Evolutionary conservation across 2,888 invertebrate genomes (phyloP).

Genomic region (Hecatera dysodea): DNA sequence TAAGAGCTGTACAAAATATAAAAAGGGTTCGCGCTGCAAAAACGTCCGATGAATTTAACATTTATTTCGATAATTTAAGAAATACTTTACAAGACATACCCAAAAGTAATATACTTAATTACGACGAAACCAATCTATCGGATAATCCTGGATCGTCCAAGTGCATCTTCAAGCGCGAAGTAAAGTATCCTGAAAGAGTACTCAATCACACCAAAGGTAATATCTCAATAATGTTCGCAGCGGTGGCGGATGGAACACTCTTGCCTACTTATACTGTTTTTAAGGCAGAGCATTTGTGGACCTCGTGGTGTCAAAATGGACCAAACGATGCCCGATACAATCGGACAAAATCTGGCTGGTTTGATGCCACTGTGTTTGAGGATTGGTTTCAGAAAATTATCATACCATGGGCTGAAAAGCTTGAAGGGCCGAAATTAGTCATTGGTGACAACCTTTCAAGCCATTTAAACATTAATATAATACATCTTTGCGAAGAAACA

Average conservation of each 20-base stretch:
- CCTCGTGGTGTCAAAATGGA: conserved; percentile 52
- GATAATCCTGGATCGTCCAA: conserved; percentile 56
- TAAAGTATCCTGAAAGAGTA: conserved; percentile 60
- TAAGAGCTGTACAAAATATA: conserved; percentile 46
- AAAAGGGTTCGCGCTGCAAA: conserved; percentile 46
- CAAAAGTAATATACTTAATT: conserved; percentile 45
- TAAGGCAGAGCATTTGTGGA: conserved; percentile 58
- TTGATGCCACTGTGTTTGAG: conserved; percentile 53
- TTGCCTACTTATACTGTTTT: conserved; percentile 56
- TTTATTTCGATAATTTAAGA: conserved; percentile 48
- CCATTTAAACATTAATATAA: conserved; percentile 45
- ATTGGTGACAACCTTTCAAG: conserved; percentile 49
- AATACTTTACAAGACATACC: conserved; percentile 38
- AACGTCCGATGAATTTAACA: conserved; percentile 33
- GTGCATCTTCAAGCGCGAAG: conserved; percentile 47
- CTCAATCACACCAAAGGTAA: conserved; percentile 50
- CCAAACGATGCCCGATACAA: conserved; percentile 54
- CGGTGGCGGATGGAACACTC: conserved; percentile 49
- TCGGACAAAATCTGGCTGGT: conserved; percentile 58
- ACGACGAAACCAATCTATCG: conserved; percentile 56
- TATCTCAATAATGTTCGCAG: conserved; percentile 59
- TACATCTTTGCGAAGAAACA: conserved; percentile 25
- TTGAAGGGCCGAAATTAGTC: conserved; percentile 47
- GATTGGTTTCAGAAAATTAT: conserved; percentile 55
- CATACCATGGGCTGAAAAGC: conserved; percentile 50